Evolutionary conservation across 2,113 vertebrate species (phyloP).

Genomic region (Noctilio leporinus): DNA sequence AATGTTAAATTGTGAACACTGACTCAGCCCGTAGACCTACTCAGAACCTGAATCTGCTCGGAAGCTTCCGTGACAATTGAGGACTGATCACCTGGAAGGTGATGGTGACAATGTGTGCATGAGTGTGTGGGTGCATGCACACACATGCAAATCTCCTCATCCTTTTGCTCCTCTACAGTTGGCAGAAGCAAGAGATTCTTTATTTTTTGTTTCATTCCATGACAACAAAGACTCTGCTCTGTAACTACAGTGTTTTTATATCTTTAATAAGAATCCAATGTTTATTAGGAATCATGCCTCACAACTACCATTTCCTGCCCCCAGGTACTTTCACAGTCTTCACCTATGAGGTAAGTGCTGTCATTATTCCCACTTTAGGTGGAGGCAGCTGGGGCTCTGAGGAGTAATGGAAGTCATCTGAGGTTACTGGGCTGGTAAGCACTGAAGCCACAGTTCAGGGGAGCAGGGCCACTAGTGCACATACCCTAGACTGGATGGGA

Average conservation of each 20-base stretch:
- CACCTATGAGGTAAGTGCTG: neutral
- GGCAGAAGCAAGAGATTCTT: neutral
- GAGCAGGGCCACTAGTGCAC: neutral
- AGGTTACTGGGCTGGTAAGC: neutral
- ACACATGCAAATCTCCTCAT: neutral
- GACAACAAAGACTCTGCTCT: neutral
- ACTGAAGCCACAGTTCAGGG: neutral
- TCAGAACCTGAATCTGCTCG: neutral
- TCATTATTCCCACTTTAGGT: neutral
- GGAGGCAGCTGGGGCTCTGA: neutral
- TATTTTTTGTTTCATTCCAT: neutral
- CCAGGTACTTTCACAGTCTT: neutral
- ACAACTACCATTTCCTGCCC: neutral
- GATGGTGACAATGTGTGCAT: neutral
- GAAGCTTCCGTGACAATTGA: neutral
- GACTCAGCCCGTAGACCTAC: neutral
- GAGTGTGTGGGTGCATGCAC: accelerated
- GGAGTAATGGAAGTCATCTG: neutral
- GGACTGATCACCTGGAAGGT: too few species aligned
- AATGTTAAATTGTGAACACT: neutral
- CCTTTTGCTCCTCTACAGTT: neutral
- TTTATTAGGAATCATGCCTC: neutral
- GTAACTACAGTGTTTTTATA: neutral
- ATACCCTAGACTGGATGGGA: neutral
- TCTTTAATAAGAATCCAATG: neutral